Conservation (phyloP, 2,888 invertebrate species). For the Catocala nupta region DNA sequence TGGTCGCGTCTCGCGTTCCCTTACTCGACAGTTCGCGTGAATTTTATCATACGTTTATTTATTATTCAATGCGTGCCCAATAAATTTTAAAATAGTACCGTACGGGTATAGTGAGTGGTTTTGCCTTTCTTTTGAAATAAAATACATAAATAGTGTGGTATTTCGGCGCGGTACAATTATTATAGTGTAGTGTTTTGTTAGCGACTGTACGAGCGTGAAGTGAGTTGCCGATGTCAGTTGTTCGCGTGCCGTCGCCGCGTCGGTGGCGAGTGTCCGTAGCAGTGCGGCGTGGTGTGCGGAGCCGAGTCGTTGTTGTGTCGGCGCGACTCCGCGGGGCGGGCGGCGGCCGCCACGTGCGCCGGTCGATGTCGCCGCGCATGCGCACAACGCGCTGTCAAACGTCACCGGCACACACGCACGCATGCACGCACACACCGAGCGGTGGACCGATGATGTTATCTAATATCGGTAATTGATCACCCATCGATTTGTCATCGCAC, state of each 20-base stretch:
- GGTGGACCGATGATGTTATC: conserved; percentile 45
- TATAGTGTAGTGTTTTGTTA: conserved; percentile 32
- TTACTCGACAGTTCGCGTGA: conserved; percentile 9
- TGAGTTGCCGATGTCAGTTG: conserved; percentile 29
- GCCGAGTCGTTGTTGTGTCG: conserved; percentile 31
- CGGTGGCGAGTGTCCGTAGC: conserved; percentile 28
- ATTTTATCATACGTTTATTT: conserved; percentile 10
- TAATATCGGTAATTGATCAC: conserved; percentile 57
- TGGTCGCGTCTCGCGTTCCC: conserved; percentile 48
- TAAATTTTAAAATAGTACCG: conserved; percentile 1
- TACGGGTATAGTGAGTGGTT: too few relatives aligned
- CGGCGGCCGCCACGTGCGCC: conserved; percentile 70
- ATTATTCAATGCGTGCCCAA: conserved; percentile 7
- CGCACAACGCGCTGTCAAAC: conserved; percentile 63
- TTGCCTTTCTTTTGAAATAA: too few relatives aligned
- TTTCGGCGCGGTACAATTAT: too few relatives aligned
- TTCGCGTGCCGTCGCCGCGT: conserved; percentile 27
- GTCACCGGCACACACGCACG: conserved; percentile 60
- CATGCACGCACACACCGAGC: conserved; percentile 18
- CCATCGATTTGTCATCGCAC: conserved; percentile 49
- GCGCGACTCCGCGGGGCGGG: conserved; percentile 5
- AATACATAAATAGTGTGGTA: too few relatives aligned
- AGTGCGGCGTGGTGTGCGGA: conserved; percentile 22
- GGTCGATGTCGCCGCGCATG: conserved; percentile 80
- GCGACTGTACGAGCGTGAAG: conserved; percentile 29